phyloP scores from a whole-genome alignment of 2,888 invertebrate genomes.

The Cenopis cana region DNA sequence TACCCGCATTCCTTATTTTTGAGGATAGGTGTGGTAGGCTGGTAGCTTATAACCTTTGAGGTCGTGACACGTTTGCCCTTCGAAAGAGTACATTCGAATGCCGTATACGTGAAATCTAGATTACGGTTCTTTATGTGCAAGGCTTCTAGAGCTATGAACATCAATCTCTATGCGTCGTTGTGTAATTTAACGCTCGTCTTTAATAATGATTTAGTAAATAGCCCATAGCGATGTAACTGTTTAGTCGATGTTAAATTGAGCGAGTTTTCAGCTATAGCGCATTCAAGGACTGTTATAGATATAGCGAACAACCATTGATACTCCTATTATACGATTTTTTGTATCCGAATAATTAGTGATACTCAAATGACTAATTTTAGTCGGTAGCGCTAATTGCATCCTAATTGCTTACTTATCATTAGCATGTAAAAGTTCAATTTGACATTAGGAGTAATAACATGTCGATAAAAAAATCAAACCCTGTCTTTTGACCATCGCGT shows the following conservation, averaged over 20 bases:
- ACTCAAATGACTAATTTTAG: too few relatives aligned
- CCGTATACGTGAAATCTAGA: slow-evolving; percentile 44
- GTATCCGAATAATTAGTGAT: too few relatives aligned
- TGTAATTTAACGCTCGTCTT: slow-evolving; percentile 44
- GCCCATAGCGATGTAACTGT: not conserved
- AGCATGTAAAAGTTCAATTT: too few relatives aligned
- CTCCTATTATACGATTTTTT: too few relatives aligned
- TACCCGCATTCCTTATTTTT: slow-evolving; percentile 35
- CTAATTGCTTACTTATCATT: too few relatives aligned
- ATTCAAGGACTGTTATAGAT: too few relatives aligned
- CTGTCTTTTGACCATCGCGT: too few relatives aligned
- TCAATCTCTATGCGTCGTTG: slow-evolving; percentile 39
- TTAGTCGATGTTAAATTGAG: not conserved
- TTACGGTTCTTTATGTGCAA: slow-evolving; percentile 42
- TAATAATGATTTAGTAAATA: slow-evolving; percentile 28
- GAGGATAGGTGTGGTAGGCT: slow-evolving; percentile 31
- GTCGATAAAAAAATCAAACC: too few relatives aligned
- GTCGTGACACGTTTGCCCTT: slow-evolving; percentile 43
- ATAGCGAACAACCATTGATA: too few relatives aligned
- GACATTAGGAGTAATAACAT: too few relatives aligned
- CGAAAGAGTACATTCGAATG: slow-evolving; percentile 38
- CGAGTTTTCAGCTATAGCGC: not conserved
- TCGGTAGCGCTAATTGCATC: too few relatives aligned
- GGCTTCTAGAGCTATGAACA: slow-evolving; percentile 38
- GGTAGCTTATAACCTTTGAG: slow-evolving; percentile 20